Evolutionary conservation across 30 jellyfish, hydroid and myxozoan genomes (phyloP).

Genomic region (Turritopsis rubra): DNA sequence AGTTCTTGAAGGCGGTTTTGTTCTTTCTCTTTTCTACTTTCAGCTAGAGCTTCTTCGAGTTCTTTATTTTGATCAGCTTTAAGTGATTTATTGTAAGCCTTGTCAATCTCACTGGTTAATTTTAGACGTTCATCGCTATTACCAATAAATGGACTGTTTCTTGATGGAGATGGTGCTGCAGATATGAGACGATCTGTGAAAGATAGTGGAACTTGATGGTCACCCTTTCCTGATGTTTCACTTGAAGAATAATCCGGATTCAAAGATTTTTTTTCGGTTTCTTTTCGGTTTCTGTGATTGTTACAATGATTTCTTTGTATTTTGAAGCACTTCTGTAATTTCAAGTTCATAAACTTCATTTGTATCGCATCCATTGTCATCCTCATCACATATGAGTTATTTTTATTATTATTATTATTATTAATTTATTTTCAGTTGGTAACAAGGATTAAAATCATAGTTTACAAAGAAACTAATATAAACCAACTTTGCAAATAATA

Average conservation of each 20-base stretch:
- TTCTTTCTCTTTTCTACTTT: too few species aligned
- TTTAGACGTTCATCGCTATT: background rate
- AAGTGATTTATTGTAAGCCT: background rate
- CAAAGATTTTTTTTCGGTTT: background rate
- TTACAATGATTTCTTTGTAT: too few species aligned
- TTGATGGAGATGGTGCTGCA: too few species aligned
- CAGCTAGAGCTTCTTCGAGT: background rate
- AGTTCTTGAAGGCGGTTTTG: slow-evolving; percentile 1
- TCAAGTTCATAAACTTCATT: too few species aligned
- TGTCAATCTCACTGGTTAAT: background rate
- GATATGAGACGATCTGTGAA: background rate
- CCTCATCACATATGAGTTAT: too few species aligned
- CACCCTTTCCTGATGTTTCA: background rate
- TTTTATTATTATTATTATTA: too few species aligned
- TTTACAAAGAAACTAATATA: too few species aligned
- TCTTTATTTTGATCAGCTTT: background rate
- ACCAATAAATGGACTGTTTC: background rate
- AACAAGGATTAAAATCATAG: too few species aligned
- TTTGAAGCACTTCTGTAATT: too few species aligned
- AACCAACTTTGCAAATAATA: too few species aligned
- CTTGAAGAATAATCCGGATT: background rate
- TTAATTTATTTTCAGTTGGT: too few species aligned
- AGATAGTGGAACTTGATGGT: background rate
- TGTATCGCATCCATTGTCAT: too few species aligned
- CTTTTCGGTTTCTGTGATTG: background rate